These are phyloP conservation scores for Fissipunctia ypsillon DNA, from an alignment of 2,888 invertebrate species.

Conservation along the genomic window DNA sequence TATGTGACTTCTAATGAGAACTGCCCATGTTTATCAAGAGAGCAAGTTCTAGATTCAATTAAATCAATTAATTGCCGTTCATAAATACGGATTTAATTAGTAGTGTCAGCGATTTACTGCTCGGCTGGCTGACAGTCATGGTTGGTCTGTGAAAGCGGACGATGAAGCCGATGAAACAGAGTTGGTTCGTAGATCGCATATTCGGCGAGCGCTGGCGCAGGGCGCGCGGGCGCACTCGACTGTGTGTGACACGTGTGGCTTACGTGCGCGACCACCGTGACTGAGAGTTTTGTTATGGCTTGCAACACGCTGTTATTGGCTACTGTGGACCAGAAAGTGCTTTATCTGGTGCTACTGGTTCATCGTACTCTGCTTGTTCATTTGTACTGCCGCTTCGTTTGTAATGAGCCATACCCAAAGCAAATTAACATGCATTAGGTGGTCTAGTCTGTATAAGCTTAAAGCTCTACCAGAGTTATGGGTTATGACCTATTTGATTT, in stretches of 20 bases:
- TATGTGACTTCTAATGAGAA: slow-evolving; percentile 29
- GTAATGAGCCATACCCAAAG: background rate
- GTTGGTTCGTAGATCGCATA: slow-evolving; percentile 49
- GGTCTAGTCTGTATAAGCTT: background rate
- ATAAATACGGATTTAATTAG: slow-evolving; percentile 59
- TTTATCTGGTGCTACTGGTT: slow-evolving; percentile 57
- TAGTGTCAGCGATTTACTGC: slow-evolving; percentile 66
- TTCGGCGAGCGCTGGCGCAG: slow-evolving; percentile 63
- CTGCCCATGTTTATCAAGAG: slow-evolving; percentile 20
- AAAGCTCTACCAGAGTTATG: background rate
- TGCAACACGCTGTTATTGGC: slow-evolving; percentile 67
- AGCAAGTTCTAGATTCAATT: slow-evolving; percentile 30
- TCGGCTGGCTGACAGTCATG: slow-evolving; percentile 63
- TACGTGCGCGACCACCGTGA: slow-evolving; percentile 80
- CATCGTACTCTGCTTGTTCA: slow-evolving; percentile 30
- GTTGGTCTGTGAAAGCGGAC: slow-evolving; percentile 58
- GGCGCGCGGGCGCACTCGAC: slow-evolving; percentile 77
- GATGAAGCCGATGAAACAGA: slow-evolving; percentile 32
- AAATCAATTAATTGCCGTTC: slow-evolving; percentile 52
- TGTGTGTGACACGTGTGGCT: slow-evolving; percentile 80
- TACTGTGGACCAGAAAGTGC: slow-evolving; percentile 65
- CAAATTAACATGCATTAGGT: slow-evolving; percentile 3
- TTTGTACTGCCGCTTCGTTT: slow-evolving; percentile 6
- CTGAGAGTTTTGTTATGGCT: slow-evolving; percentile 79
- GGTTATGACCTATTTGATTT: background rate